Conservation (phyloP, 2,888 invertebrate species). For the Phorcus lineatus region DNA sequence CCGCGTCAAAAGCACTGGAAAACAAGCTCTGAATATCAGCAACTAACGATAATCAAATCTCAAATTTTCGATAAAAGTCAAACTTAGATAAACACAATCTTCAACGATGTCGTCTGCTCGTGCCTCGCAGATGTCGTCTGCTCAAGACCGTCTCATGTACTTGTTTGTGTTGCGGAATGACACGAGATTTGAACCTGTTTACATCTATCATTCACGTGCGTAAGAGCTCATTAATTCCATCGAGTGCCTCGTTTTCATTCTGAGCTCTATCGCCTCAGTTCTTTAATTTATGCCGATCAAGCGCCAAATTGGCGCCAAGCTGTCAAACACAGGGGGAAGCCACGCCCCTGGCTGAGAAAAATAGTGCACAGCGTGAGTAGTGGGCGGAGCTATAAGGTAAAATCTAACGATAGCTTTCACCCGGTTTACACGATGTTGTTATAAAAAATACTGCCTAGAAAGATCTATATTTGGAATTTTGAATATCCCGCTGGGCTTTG, state of each 20-base stretch:
- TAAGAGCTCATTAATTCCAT: conserved; percentile 18
- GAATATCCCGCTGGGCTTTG: conserved; percentile 15
- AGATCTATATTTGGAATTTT: conserved; percentile 9
- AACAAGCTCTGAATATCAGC: neutral
- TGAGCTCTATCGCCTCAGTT: neutral
- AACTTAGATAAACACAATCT: conserved; percentile 15
- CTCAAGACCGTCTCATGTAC: conserved; percentile 13
- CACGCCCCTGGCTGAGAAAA: neutral
- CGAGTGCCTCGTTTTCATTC: conserved; percentile 22
- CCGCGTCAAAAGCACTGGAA: neutral
- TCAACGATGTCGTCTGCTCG: conserved; percentile 17
- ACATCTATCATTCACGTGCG: conserved; percentile 24
- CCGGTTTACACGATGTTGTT: neutral
- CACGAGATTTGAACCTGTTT: conserved; percentile 21
- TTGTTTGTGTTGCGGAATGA: conserved; percentile 22
- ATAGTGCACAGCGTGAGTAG: neutral
- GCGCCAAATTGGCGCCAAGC: neutral
- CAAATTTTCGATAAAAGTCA: conserved; percentile 19
- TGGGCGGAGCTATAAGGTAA: neutral
- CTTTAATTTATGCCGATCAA: conserved; percentile 15
- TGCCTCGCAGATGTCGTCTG: conserved; percentile 19
- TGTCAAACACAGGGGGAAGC: neutral
- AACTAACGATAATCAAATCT: conserved; percentile 20
- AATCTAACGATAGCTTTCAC: neutral
- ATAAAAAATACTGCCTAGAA: conserved; percentile 4